phyloP scores from a whole-genome alignment of 1,140 invertebrate species.

The Bombus picipes region DNA sequence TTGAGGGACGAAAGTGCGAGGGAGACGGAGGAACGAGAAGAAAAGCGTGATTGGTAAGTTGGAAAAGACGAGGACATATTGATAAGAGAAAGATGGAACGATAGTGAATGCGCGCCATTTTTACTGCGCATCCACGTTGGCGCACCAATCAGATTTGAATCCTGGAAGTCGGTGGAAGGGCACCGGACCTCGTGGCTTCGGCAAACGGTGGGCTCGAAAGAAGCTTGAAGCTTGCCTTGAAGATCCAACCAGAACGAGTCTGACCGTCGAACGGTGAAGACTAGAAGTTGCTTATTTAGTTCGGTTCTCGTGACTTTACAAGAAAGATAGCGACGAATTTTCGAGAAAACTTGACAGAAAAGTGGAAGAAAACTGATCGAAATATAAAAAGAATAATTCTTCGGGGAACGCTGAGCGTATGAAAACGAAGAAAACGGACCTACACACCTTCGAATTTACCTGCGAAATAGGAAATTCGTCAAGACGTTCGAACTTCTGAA shows the following conservation, averaged over 20 bases:
- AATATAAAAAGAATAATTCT: background rate
- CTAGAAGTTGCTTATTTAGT: background rate
- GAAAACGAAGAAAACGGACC: background rate
- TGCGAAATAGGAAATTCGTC: background rate
- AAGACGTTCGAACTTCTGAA: background rate
- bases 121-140: slow-evolving; percentile 74
- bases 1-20: slow-evolving; percentile 24
- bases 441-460: background rate
- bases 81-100: background rate
- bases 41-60: background rate
- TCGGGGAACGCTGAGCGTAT: background rate
- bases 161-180: slow-evolving; percentile 59
- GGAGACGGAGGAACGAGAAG: slow-evolving; percentile 16
- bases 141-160: slow-evolving; percentile 81
- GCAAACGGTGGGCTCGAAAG: slow-evolving; percentile 38
- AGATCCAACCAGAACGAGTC: slow-evolving; percentile 66
- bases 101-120: slow-evolving; percentile 70
- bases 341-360: slow-evolving; percentile 56
- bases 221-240: background rate
- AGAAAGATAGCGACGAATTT: background rate
- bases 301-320: background rate
- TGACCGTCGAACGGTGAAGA: slow-evolving; percentile 63
- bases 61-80: background rate
- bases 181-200: slow-evolving; percentile 72
- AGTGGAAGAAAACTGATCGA: background rate